Base-by-base conservation (phyloP, 2,888 invertebrate species). In the Molanna angustata region DNA sequence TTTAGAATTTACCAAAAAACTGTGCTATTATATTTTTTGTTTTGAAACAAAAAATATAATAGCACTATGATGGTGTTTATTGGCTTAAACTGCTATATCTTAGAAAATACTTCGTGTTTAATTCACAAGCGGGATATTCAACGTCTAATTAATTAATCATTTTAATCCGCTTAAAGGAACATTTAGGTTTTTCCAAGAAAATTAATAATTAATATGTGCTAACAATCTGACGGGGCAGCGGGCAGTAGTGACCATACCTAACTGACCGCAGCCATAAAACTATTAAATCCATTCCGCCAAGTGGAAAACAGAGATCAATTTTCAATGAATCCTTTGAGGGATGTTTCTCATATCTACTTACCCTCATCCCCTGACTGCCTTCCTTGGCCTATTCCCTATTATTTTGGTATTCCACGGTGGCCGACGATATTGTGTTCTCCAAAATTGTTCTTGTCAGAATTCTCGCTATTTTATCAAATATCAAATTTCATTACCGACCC, bases 271-370 rank as follows among this genome's bases (percentile, higher is more conserved):
- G 52, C 50, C 47, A 56, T 56, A 53, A 56, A 52, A 56, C 58
- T 58, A 58, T 58, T 56, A 51, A 58, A 58, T 58, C 54, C 39
- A 54, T 51, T 54, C 49, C 21, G 21, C 49, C 52, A 44, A 49
- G 51, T 52, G 51, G 58, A 58, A 58, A 48, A 54, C 56, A 52
- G 54, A 56, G 58, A 58, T 56, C 56, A 56, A 58, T 58, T 55
- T 55, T 50, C 44, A 49, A 50, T 49, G 52, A 53, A 58, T 44
- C 58, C 55, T 58, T 56, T 53, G 55, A 53, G 50, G 41, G 41
- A 47, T 49, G 50, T 45, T 53, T 43, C n/a, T n/a, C n/a, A n/a
- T n/a, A n/a, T n/a, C n/a, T n/a, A n/a, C n/a, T n/a, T n/a, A n/a
- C 17, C 27, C 41, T 7, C 27, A 47, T 11, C 17, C 43, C 16